Evolutionary conservation across 2,797 vertebrate species (phyloP), one percentile per base, ranked within the genome.

Genomic region (Hypotaenidia philippensis): DNA sequence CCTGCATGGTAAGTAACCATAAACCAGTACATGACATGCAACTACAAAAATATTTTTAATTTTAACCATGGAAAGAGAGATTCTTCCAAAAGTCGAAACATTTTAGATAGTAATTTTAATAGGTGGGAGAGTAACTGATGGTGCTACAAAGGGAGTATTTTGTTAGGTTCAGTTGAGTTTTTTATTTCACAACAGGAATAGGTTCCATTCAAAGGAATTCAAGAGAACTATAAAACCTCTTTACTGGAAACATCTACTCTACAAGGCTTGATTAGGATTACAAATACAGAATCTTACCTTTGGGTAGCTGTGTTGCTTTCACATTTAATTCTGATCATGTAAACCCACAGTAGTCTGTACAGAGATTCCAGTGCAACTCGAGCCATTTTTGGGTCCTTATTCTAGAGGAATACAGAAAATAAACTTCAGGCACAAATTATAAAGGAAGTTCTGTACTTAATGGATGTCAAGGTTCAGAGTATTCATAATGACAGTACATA

Each of bases 251-350:
- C 4, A 79, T 66, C 26, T 9, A 36, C 21, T 49, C 23, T 64
- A 40, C 22, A 55, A 77, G 10, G n/a, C 13, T 31, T n/a, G 21
- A 66, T 65, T 89, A 64, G 55, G 45, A 49, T 38, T 59, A 94
- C 32, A 94, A 94, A 66, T 50, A 70, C 27, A 82, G 27, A 18
- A 38, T 71, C 90, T 97, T 98, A 99, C 99, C 99, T 99, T 96
- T 99, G 99, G 69, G 99, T 99, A 93, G 98, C 99, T 23, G 99
- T 99, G 98, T 99, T 99, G 98, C 99, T 99, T 98, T 99, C 99
- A 97, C 99, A 99, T 98, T 99, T 99, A 97, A 99, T 99, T 94
- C 99, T 98, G 96, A 99, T 99, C 99, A 99, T 99, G 97, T 99
- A 99, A 96, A 99, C 99, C 99, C 99, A 99, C 31, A 99, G 98